These are phyloP conservation scores for Eudyptes chrysolophus DNA, from an alignment of 2,113 vertebrate genomes.

Conservation along the genomic window DNA sequence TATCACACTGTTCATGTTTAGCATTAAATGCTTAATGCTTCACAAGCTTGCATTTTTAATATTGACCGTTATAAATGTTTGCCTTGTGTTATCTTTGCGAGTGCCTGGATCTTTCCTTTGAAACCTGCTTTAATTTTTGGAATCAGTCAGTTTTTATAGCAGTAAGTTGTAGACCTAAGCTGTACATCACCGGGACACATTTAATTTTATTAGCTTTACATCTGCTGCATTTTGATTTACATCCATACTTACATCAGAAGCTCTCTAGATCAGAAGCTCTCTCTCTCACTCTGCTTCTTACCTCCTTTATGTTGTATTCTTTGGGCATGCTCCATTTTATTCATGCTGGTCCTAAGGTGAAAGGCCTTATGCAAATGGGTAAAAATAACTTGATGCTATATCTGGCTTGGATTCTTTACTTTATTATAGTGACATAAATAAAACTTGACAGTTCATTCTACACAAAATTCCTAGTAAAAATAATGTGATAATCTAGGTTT, in stretches of 20 bases:
- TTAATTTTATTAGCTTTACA: neutral
- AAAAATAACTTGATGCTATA: neutral
- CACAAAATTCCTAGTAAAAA: neutral
- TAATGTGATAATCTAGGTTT: neutral
- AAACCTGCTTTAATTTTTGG: neutral
- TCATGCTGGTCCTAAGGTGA: neutral
- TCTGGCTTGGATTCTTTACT: neutral
- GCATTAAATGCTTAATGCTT: neutral
- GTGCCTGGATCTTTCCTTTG: neutral
- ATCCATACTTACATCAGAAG: neutral
- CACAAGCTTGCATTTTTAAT: neutral
- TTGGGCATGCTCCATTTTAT: neutral
- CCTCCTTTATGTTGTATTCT: neutral
- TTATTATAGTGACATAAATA: neutral
- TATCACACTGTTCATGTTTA: neutral
- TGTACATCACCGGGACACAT: neutral
- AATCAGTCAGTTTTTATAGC: neutral
- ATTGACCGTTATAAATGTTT: neutral
- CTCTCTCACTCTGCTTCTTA: neutral
- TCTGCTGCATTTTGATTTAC: neutral
- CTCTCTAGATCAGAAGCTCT: neutral
- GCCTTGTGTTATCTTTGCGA: neutral
- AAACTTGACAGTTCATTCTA: neutral
- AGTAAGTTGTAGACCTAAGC: neutral
- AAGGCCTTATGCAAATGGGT: neutral